Evolutionary conservation across 2,113 vertebrate species (phyloP).

Genomic region (Parus major): DNA sequence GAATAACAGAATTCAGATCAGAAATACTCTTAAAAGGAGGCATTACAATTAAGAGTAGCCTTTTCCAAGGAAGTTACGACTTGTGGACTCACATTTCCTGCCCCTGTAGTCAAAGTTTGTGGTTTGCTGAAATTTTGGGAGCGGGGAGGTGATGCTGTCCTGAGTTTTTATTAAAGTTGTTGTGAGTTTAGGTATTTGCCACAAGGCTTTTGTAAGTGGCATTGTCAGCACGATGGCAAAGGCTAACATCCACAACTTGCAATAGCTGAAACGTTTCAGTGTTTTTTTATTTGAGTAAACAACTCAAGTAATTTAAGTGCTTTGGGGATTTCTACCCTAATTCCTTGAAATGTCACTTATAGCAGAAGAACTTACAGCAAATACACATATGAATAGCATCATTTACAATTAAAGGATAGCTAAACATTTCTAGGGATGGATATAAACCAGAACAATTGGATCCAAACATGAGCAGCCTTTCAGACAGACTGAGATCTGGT

Average conservation of each 20-base stretch:
- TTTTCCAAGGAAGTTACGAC: not conserved
- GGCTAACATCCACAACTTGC: not conserved
- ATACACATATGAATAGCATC: not conserved
- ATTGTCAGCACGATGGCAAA: not conserved
- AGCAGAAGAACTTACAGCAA: not conserved
- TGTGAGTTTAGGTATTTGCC: not conserved
- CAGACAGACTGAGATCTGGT: not conserved
- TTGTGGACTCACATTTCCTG: not conserved
- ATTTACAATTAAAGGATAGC: not conserved
- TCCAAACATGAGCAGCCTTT: slow-evolving; percentile 12
- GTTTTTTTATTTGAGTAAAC: too few species aligned
- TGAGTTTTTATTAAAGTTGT: not conserved
- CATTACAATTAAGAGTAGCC: not conserved
- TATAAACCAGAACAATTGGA: slow-evolving; percentile 22
- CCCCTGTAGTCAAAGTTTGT: not conserved
- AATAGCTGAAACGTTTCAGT: not conserved
- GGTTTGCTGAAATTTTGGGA: not conserved
- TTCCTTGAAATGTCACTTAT: not conserved
- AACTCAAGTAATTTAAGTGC: not conserved
- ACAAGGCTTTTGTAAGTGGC: not conserved
- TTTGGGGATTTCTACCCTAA: not conserved
- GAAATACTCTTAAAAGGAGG: not conserved
- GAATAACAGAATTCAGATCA: not conserved
- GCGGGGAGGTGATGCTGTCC: not conserved
- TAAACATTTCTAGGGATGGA: not conserved